phyloP scores from a whole-genome alignment of 2,113 vertebrate species.

The Rhizomys pruinosus region DNA sequence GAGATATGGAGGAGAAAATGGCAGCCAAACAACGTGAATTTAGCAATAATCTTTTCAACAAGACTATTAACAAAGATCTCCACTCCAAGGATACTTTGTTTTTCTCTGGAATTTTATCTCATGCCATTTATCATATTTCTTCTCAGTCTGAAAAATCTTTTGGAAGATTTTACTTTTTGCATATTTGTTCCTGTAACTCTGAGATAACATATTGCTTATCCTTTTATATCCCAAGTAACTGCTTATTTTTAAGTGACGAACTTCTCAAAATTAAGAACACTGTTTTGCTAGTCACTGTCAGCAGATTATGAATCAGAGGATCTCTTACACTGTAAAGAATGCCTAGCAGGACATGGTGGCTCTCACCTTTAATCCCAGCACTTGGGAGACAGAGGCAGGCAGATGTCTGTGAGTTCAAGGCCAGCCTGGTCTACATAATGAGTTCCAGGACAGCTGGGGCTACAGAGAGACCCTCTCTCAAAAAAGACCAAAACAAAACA shows the following conservation, averaged over 20 bases:
- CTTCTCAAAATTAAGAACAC: constrained; percentile 14
- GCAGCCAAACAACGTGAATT: neutral
- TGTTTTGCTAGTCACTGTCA: neutral
- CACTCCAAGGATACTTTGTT: neutral
- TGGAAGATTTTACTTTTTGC: constrained; percentile 30
- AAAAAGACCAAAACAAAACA: no score
- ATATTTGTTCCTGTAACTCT: neutral
- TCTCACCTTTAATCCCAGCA: no score
- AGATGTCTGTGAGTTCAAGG: no score
- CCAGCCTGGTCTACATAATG: no score
- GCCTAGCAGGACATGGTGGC: no score
- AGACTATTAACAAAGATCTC: neutral
- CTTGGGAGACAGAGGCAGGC: no score
- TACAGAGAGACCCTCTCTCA: no score
- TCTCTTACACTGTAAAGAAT: neutral
- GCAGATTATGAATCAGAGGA: neutral
- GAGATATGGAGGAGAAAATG: neutral
- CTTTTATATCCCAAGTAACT: neutral
- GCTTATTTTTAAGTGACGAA: constrained; percentile 48
- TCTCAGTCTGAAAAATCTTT: neutral
- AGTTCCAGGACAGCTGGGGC: no score
- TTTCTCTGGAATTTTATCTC: constrained; percentile 18
- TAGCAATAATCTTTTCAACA: constrained; percentile 33
- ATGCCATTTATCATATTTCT: neutral
- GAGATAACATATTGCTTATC: neutral